Conservation (phyloP, 92 coral and sea anemone genomes). For the Palythoa grandiflora region DNA sequence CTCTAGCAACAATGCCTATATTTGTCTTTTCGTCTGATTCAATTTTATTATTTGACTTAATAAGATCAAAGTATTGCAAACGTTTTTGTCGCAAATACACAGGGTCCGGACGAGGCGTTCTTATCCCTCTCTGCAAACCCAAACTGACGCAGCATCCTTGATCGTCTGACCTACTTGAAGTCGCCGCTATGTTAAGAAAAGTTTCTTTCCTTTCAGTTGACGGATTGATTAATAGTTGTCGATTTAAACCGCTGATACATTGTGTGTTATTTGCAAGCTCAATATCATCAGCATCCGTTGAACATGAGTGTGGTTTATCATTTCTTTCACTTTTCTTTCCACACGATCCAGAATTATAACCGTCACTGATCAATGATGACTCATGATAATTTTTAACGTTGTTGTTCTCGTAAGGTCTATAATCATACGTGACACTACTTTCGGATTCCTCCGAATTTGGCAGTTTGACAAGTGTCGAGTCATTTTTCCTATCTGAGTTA, state of each 20-base stretch:
- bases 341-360: not conserved
- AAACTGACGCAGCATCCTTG: not conserved
- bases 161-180: not conserved
- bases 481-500: conserved; percentile 53
- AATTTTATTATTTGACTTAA: not conserved
- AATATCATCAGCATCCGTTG: conserved; percentile 7
- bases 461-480: conserved; percentile 44
- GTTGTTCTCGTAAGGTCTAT: conserved; percentile 29
- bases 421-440: conserved; percentile 47
- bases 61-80: conserved; percentile 60
- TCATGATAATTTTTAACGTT: conserved; percentile 14
- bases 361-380: conserved; percentile 13
- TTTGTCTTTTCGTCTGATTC: conserved; percentile 3
- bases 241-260: not conserved
- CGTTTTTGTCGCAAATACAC: conserved; percentile 82
- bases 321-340: not conserved
- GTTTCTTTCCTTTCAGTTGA: not conserved
- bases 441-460: conserved; percentile 42
- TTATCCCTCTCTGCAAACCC: not conserved
- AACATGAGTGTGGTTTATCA: not conserved
- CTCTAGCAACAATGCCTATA: not conserved
- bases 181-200: not conserved
- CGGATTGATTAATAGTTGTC: not conserved
- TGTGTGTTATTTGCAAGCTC: not conserved
- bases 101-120: conserved; percentile 69